Base-by-base conservation (phyloP, 1,140 invertebrate genomes). In the Microplitis mediator region DNA sequence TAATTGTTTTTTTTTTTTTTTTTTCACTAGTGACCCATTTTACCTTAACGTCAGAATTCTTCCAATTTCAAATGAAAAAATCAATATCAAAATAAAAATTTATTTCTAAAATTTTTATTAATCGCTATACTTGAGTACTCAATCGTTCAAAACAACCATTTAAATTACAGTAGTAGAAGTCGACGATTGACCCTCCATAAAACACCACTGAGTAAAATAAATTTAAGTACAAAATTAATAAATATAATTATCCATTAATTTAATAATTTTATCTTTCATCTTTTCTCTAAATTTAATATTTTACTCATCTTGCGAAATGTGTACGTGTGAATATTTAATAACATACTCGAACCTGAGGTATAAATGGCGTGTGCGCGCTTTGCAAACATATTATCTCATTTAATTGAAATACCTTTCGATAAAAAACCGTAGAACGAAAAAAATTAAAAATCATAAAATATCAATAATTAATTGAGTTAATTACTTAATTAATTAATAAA, bases 241-340 rank as follows among this genome's bases (percentile, higher is more conserved):
- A 23, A 23, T 23, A 23, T 23, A 23, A 8, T 3, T 13, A 56
- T 16, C 3, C 52, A 56, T 2, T 56, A 56, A 56, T 23, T 56
- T 6, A 45, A 45, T 45, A 45, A 45, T 45, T 45, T 13, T n/a
- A 54, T 13, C 3, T 16, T 14, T 1, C 5, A 8, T 50, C 16
- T 54, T 14, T 16, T 54, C 11, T 54, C 1, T 54, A 3, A 6
- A n/a, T 8, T 54, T 14, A 13, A 54, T 54, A 13, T 5, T 4
- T 54, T 14, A 14, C 52, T 8, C 3, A 54, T 54, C 52, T 54
- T 54, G 16, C 5, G 9, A 14, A n/a, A 58, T 39, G 67, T 54
- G 67, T 60, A 8, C 35, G 36, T 14, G 13, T 69, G 54, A 69
- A 58, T 69, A 69, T 69, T 69, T 69, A 31, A 69, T 60, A n/a